Conservation (phyloP, 1,140 invertebrate species). For the Plodia interpunctella region DNA sequence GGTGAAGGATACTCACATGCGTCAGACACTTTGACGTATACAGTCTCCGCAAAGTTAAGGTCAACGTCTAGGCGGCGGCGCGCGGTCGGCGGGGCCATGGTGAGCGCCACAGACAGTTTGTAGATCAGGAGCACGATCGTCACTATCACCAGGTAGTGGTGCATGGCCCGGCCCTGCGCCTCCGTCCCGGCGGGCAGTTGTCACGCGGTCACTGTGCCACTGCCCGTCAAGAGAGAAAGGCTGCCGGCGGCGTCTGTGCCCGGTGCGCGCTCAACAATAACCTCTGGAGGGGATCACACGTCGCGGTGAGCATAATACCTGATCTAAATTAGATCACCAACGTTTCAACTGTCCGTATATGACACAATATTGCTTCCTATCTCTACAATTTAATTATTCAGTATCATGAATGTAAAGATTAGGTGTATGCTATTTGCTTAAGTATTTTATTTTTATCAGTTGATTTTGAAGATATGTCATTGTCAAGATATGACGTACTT, state of each 20-base stretch:
- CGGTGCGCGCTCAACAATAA: not conserved
- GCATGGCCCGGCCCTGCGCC: constrained; percentile 56
- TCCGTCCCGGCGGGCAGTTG: constrained; percentile 51
- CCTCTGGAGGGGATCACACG: not conserved
- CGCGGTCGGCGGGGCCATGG: constrained; percentile 11
- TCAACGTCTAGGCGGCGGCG: constrained; percentile 26
- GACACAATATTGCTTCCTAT: too few species aligned
- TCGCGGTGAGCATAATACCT: not conserved
- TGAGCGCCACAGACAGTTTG: constrained; percentile 18
- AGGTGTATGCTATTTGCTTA: too few species aligned
- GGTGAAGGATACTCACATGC: constrained; percentile 63
- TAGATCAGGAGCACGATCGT: constrained; percentile 35
- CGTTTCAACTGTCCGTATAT: not conserved
- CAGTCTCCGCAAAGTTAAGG: constrained; percentile 58
- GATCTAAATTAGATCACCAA: not conserved
- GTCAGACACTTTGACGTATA: constrained; percentile 61
- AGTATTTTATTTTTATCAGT: not conserved
- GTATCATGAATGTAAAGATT: too few species aligned
- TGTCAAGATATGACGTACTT: not conserved
- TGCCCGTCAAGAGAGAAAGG: constrained; percentile 65
- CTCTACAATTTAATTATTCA: too few species aligned
- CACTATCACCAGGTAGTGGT: constrained; percentile 37
- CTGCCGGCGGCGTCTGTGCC: constrained; percentile 26
- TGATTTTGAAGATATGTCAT: constrained; percentile 1
- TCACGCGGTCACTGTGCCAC: constrained; percentile 67